These are phyloP conservation scores for Odontocerum albicorne DNA, from an alignment of 2,888 invertebrate species.

Conservation along the genomic window DNA sequence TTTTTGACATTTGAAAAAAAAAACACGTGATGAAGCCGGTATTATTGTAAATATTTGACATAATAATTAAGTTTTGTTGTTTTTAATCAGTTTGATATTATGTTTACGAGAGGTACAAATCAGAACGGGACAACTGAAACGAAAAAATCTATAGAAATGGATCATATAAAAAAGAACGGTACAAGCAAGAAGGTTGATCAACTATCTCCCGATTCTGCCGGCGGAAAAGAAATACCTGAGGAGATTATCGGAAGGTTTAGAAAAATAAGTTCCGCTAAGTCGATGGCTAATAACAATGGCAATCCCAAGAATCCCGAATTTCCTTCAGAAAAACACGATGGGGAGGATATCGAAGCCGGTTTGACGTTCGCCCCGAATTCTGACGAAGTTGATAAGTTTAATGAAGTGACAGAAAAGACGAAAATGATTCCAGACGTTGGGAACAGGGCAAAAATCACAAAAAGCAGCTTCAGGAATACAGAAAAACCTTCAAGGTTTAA, in stretches of 20 bases:
- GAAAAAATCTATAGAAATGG: conserved; percentile 31
- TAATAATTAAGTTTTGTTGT: neutral
- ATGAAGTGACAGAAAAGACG: conserved; percentile 41
- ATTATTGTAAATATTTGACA: conserved; percentile 4
- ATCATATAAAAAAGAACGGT: conserved; percentile 20
- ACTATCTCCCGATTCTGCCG: conserved; percentile 7
- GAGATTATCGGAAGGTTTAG: conserved; percentile 54
- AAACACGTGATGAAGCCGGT: conserved; percentile 6
- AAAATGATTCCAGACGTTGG: conserved; percentile 44
- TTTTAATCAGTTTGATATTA: neutral
- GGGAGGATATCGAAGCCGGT: conserved; percentile 46
- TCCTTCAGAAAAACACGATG: conserved; percentile 42
- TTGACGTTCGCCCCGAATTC: conserved; percentile 47
- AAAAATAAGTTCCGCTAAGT: conserved; percentile 57
- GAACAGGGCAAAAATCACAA: conserved; percentile 44
- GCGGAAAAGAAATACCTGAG: conserved; percentile 12
- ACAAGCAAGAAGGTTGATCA: conserved; percentile 6
- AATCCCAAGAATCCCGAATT: conserved; percentile 50
- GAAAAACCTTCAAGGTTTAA: conserved; percentile 65
- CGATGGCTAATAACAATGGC: conserved; percentile 57
- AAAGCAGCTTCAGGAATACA: conserved; percentile 64
- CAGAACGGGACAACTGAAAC: conserved; percentile 11
- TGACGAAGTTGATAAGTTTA: conserved; percentile 42
- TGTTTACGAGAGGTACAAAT: conserved; percentile 18
- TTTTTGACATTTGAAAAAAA: conserved; percentile 10